These are phyloP conservation scores for Griposia aprilina DNA, from an alignment of 2,888 invertebrate genomes.

Conservation along the genomic window DNA sequence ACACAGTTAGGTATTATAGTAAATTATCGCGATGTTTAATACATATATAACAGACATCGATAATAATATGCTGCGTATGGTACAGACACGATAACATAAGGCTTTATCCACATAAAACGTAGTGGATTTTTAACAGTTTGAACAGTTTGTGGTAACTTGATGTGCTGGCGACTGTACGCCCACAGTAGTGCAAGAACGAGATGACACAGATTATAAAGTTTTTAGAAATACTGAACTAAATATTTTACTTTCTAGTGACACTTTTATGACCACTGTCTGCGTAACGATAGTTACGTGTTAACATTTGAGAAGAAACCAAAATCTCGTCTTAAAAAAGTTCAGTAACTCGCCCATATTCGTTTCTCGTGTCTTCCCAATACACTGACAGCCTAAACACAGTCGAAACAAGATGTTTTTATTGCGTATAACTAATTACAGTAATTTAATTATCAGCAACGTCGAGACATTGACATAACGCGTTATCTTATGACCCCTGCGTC, in stretches of 20 bases:
- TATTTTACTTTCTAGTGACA: too few species aligned
- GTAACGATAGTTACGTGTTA: too few species aligned
- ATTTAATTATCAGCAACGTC: constrained; percentile 63
- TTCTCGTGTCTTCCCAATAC: constrained; percentile 15
- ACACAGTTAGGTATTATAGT: not conserved
- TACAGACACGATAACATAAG: constrained; percentile 45
- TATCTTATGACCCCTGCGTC: constrained; percentile 78
- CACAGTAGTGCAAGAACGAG: too few species aligned
- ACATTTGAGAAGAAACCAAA: too few species aligned
- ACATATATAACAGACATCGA: constrained; percentile 8
- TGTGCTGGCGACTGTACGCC: too few species aligned
- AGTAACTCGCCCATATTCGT: too few species aligned
- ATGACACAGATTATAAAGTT: too few species aligned
- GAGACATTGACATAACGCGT: constrained; percentile 77
- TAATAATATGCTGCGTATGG: constrained; percentile 15
- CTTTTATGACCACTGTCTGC: too few species aligned
- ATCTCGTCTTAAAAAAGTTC: not conserved
- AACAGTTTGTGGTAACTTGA: too few species aligned
- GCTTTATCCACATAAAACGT: not conserved
- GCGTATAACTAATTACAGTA: constrained; percentile 66
- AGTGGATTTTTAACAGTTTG: too few species aligned
- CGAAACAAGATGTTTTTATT: constrained; percentile 82
- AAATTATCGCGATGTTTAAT: constrained; percentile 9
- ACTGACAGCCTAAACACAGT: constrained; percentile 29
- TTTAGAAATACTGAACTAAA: too few species aligned